A percentile compares a stretch with the other conserved stretches of the same genome.
Conservation (phyloP, 1,140 invertebrate species). For the Meloidogyne exigua region DNA sequence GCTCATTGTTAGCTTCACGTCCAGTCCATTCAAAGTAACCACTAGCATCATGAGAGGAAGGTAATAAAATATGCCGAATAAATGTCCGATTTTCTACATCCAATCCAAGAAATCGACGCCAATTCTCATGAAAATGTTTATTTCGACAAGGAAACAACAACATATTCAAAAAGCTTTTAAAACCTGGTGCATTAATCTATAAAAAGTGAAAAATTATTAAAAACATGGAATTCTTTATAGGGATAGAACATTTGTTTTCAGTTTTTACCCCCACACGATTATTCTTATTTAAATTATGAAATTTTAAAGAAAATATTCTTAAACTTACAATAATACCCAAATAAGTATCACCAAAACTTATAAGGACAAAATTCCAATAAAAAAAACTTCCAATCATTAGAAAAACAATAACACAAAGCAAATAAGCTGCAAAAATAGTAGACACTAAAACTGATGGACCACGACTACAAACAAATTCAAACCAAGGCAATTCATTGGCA, state of each 20-base stretch:
- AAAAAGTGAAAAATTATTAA: background rate
- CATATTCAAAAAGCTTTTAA: conserved; percentile 9
- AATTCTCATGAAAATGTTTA: conserved; percentile 23
- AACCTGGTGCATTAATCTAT: conserved; percentile 20
- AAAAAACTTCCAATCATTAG: conserved; percentile 45
- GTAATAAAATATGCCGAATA: conserved; percentile 33
- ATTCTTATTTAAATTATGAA: no score
- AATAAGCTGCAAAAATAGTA: conserved; percentile 45
- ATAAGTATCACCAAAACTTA: conserved; percentile 46
- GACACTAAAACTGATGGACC: conserved; percentile 39
- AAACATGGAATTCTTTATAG: background rate
- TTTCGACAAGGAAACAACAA: conserved; percentile 28
- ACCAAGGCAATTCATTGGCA: conserved; percentile 38
- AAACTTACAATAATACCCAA: conserved; percentile 43
- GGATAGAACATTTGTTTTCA: background rate
- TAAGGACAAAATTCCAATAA: conserved; percentile 49
- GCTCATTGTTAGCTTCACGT: background rate
- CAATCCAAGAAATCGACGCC: conserved; percentile 34
- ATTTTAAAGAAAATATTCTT: no score
- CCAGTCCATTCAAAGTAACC: background rate
- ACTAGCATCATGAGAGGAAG: conserved; percentile 28
- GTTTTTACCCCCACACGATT: no score
- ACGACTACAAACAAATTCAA: conserved; percentile 31
- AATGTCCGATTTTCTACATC: conserved; percentile 20
- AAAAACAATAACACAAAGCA: conserved; percentile 43